These are phyloP conservation scores for Herpailurus yagouaroundi DNA, from an alignment of 2,113 vertebrate species.

Conservation along the genomic window DNA sequence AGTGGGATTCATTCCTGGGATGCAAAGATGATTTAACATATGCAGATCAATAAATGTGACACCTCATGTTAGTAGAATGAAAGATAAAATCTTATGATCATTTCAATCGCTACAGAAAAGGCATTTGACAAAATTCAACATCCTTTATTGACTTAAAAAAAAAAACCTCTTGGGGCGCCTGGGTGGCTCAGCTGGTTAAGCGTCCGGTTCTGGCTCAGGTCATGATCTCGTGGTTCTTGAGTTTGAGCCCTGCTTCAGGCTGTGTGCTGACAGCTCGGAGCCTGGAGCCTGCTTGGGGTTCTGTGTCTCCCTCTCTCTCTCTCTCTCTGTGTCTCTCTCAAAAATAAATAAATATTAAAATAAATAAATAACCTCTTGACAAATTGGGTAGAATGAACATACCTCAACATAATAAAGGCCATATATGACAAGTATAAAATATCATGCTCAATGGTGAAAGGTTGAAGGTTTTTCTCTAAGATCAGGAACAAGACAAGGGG, in stretches of 20 bases:
- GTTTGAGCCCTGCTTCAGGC: no score
- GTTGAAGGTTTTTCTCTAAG: neutral
- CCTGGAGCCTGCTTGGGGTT: no score
- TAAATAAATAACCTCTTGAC: neutral
- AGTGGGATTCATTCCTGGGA: neutral
- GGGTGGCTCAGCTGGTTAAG: no score
- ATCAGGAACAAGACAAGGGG: neutral
- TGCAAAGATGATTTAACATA: neutral
- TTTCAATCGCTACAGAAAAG: neutral
- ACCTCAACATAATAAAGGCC: neutral
- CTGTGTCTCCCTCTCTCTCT: no score
- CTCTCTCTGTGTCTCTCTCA: no score
- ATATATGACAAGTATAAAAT: neutral
- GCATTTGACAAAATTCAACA: neutral
- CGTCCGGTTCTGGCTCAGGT: no score
- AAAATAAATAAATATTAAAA: no score
- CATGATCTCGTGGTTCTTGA: no score
- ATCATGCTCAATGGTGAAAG: neutral
- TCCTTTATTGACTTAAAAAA: neutral
- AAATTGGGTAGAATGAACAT: neutral
- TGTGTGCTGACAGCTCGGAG: no score
- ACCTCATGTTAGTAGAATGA: neutral
- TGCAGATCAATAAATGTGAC: neutral
- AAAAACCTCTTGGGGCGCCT: no score
- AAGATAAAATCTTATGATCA: neutral